Evolutionary conservation across 2,888 invertebrate genomes (phyloP).

Genomic region (Chalcosyrphus nemorum): DNA sequence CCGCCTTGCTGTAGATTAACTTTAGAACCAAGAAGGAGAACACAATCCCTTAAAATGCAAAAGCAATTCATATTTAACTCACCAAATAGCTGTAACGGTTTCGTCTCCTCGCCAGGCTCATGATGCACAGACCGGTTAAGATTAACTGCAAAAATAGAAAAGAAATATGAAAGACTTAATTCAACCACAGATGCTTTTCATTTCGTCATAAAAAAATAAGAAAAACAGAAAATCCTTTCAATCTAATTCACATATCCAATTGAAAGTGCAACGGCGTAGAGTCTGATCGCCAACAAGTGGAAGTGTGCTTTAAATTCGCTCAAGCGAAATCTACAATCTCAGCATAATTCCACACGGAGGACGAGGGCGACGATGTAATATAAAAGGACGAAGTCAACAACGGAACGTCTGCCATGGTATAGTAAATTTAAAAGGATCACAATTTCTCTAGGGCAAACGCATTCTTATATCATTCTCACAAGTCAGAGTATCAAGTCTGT

Average conservation of each 20-base stretch:
- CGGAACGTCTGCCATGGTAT: slow-evolving; percentile 22
- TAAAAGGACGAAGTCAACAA: slow-evolving; percentile 20
- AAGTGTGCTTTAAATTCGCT: slow-evolving; percentile 32
- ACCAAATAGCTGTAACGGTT: slow-evolving; percentile 95
- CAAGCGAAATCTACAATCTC: slow-evolving; percentile 43
- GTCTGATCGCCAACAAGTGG: slow-evolving; percentile 48
- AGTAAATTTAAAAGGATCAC: slow-evolving; percentile 22
- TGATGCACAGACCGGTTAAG: slow-evolving; percentile 92
- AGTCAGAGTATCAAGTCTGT: too few species aligned
- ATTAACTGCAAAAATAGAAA: slow-evolving; percentile 86
- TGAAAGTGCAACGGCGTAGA: slow-evolving; percentile 10
- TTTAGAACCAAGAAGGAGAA: too few species aligned
- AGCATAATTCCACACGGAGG: slow-evolving; percentile 10
- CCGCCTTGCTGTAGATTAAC: too few species aligned
- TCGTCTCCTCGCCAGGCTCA: slow-evolving; percentile 91
- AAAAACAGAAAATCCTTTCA: slow-evolving; percentile 8
- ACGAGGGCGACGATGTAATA: neutral
- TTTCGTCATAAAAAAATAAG: neutral
- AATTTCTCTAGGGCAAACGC: slow-evolving; percentile 65
- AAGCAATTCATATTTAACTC: too few species aligned
- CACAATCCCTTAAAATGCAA: too few species aligned
- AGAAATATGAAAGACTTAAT: neutral
- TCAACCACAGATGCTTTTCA: neutral
- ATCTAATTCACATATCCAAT: slow-evolving; percentile 22
- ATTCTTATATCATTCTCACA: slow-evolving; percentile 52